Conservation (phyloP, 1,140 invertebrate species). For the Ooceraea biroi region DNA sequence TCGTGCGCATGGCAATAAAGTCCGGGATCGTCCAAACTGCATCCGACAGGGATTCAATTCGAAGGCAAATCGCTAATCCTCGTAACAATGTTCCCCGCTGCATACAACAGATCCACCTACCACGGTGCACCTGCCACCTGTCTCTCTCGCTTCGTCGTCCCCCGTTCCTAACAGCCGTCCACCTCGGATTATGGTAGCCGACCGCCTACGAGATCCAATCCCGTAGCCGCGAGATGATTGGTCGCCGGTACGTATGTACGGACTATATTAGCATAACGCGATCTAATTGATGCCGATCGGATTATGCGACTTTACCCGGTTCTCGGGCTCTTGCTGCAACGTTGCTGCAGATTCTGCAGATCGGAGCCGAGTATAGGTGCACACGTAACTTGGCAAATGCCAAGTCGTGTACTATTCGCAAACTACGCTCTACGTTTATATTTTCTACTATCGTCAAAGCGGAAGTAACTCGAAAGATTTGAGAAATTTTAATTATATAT, state of each 20-base stretch:
- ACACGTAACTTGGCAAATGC: background rate
- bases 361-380: background rate
- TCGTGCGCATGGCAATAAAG: constrained; percentile 6
- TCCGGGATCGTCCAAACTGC: constrained; percentile 19
- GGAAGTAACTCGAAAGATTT: background rate
- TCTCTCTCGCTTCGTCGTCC: constrained; percentile 38
- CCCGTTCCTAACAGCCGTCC: constrained; percentile 41
- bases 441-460: too few species aligned
- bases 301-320: constrained; percentile 51
- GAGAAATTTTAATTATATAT: background rate
- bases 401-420: background rate
- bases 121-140: constrained; percentile 63
- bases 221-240: constrained; percentile 72
- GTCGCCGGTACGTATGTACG: constrained; percentile 49
- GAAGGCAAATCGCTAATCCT: constrained; percentile 38
- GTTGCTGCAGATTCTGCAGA: background rate
- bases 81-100: constrained; percentile 44
- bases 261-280: constrained; percentile 79
- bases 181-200: constrained; percentile 62
- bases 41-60: constrained; percentile 38
- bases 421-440: background rate
- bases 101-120: constrained; percentile 58
- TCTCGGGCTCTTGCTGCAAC: constrained; percentile 10
- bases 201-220: constrained; percentile 67
- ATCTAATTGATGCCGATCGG: constrained; percentile 78